Conservation (phyloP, 2,888 invertebrate species). For the Cataglyphis altisquamis region DNA sequence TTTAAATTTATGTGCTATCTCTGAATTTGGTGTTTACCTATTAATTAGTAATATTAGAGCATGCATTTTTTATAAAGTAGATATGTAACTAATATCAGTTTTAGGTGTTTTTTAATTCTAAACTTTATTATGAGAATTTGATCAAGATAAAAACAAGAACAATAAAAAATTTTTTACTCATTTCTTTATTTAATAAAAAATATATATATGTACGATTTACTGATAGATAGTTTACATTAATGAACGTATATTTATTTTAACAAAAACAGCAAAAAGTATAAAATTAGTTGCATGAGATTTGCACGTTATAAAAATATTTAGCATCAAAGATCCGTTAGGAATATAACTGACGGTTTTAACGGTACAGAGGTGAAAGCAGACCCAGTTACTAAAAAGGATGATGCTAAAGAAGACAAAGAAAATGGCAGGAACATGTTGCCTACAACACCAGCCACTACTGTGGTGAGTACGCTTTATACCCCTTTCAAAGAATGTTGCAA, state of each 20-base stretch:
- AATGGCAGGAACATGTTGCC: conserved; percentile 82
- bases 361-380: conserved; percentile 84
- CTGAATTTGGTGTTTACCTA: conserved; percentile 38
- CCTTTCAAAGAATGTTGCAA: conserved; percentile 46
- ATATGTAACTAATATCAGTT: conserved; percentile 31
- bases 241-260: not conserved
- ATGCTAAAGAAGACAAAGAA: conserved; percentile 84
- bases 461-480: conserved; percentile 79
- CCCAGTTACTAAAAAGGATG: conserved; percentile 82
- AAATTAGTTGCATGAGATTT: conserved; percentile 71
- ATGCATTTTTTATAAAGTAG: conserved; percentile 50
- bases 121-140: not conserved
- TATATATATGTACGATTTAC: not conserved
- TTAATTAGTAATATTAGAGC: conserved; percentile 45
- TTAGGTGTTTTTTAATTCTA: not conserved
- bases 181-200: conserved; percentile 21
- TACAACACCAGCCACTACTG: conserved; percentile 79
- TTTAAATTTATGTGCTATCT: conserved; percentile 7
- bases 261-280: conserved; percentile 17
- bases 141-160: conserved; percentile 3
- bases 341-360: conserved; percentile 84
- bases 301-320: conserved; percentile 72
- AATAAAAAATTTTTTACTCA: conserved; percentile 2
- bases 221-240: conserved; percentile 8
- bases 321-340: conserved; percentile 79